Evolutionary conservation across 1,140 invertebrate species (phyloP), one percentile per base, ranked within the genome.

Genomic region (Heterodera schachtii): DNA sequence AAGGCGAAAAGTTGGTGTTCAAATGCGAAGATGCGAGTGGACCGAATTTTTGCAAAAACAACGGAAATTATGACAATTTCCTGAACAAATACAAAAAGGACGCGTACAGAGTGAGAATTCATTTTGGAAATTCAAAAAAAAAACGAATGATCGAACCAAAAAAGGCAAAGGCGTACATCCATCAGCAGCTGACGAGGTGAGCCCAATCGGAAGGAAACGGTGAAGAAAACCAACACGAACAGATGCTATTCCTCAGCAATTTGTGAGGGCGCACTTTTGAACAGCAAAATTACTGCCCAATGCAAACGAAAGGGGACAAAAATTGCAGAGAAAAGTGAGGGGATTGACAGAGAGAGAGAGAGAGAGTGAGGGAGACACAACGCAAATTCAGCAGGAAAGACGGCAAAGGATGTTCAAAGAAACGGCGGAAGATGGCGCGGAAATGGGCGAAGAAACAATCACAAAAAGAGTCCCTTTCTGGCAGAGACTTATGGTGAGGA

Each of bases 151-250:
- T 73, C 49, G n/a, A n/a, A 85, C 80, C 66, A 73, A 84, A 73
- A 88, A 89, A 82, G 87, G 87, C 87, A 13, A 89, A 89, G 79
- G 89, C 88, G 21, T 89, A 84, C 81, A 86, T 89, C 78, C 88
- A 89, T 83, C 88, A 89, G 75, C 88, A 90, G 69, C 47, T 44
- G 49, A 82, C 41, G 21, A 71, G 46, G 67, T 84, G 46, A 73
- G 76, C 44, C 6, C 41, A 43, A 19, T 31, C 16, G 21, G 19
- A 84, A 52, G 11, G 6, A 52, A 52, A 8, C 49, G 6, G 49
- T 2, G 49, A 52, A 6, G 11, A 52, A 52, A 8, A 0, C 6
- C 49, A 52, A 52, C 11, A 8, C 49, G 85, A 87, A 89, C 46
- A 86, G 88, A 9, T 89, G 88, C 60, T 89, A 85, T 77, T 83